Percentiles rank a stretch among this genome's conserved stretches.
phyloP scores from a whole-genome alignment of 2,113 vertebrate genomes.

The Cyanistes caeruleus region DNA sequence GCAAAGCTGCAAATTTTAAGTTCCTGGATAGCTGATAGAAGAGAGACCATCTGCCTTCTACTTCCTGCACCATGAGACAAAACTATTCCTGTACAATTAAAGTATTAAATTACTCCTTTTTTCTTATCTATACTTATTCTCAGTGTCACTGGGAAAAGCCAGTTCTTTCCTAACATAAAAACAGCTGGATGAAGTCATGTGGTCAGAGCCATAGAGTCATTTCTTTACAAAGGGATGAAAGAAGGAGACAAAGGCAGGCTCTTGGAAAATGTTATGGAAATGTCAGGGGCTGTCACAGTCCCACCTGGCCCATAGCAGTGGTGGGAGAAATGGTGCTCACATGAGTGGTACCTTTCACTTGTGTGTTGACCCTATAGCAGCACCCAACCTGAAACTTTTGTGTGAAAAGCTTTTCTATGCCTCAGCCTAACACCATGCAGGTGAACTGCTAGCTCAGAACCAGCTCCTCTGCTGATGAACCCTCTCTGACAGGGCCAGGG shows the following conservation, averaged over 20 bases:
- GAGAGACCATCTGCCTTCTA: neutral
- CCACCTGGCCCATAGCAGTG: too few relatives aligned
- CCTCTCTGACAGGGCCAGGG: neutral
- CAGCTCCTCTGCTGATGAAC: neutral
- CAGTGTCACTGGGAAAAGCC: neutral
- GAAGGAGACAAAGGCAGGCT: neutral
- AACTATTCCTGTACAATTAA: neutral
- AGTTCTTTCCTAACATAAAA: neutral
- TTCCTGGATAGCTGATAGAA: neutral
- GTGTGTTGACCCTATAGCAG: neutral
- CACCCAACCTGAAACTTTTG: neutral
- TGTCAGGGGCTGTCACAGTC: neutral
- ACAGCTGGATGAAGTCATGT: neutral
- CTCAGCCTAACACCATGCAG: fast-evolving
- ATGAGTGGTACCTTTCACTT: neutral
- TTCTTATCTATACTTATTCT: neutral
- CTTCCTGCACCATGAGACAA: neutral
- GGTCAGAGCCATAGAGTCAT: neutral
- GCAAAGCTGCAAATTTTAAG: neutral
- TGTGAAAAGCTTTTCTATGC: neutral
- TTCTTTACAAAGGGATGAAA: neutral
- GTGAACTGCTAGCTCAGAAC: neutral
- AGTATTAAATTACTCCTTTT: neutral
- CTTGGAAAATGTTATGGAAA: fast-evolving
- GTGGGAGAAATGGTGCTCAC: neutral